Conservation (phyloP, 2,113 vertebrate species). For the Pterocles orientalis region DNA sequence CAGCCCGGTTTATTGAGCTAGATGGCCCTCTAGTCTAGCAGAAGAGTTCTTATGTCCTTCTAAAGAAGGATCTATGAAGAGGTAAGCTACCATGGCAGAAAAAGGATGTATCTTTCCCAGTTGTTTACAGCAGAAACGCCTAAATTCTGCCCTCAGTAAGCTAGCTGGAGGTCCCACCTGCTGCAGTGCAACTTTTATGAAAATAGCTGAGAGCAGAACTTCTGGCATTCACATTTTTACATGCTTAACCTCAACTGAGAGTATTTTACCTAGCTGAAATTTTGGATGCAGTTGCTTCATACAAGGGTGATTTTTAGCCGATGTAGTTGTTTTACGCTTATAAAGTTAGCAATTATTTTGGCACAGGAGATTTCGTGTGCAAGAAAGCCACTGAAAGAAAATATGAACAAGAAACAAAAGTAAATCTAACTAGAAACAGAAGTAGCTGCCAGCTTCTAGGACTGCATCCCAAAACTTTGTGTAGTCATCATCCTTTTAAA, state of each 20-base stretch:
- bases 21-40: neutral
- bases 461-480: neutral
- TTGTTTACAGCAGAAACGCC: neutral
- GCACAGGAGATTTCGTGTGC: neutral
- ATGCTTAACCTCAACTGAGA: neutral
- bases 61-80: neutral
- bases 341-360: neutral
- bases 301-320: neutral
- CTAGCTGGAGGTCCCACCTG: neutral
- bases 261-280: neutral
- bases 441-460: neutral
- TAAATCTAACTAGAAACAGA: neutral
- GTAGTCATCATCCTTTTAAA: neutral
- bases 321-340: neutral
- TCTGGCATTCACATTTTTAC: neutral
- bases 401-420: neutral
- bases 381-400: neutral
- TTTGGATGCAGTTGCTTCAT: neutral
- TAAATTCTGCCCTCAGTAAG: neutral
- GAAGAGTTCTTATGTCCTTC: neutral
- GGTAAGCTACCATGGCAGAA: neutral
- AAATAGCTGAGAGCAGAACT: neutral
- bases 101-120: neutral
- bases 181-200: neutral
- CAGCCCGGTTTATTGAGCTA: neutral